Base-by-base conservation (phyloP, 1,140 invertebrate genomes). In the Euura lappo region DNA sequence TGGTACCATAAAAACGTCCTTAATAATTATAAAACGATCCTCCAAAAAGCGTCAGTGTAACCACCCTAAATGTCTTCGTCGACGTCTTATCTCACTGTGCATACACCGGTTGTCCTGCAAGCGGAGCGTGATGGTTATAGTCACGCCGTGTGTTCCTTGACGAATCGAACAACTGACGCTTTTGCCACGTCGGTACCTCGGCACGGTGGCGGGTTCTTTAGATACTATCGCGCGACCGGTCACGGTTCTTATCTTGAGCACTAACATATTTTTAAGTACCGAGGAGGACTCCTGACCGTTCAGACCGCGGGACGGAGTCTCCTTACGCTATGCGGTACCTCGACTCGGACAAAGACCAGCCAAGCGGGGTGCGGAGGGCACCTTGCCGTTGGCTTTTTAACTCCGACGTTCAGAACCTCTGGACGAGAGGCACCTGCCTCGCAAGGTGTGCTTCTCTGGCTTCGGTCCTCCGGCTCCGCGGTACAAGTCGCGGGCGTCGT, bases 251-350 rank as follows among this genome's bases (percentile, higher is more conserved):
- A 86, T 84, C 73, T 71, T 78, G 79, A 78, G 79, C 81, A 82
- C 82, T 83, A 86, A 86, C 84, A 86, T 83, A 86, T 85, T 86
- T 87, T 86, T 86, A 87, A 87, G 81, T 83, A 85, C 79, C 83
- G 80, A 79, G 78, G 78, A 76, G 72, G 76, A 79, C 82, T 78
- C 76, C 72, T 73, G 43, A 11, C 45, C 46, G 64, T 68, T 43
- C 42, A 28, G 28, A 28, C 28, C 28, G 28, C 28, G 28, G 44
- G 44, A n/a, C 6, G 44, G 10, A 11, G 8, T 44, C 3, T 71
- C 68, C 28, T 28, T 28, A 28, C 28, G 28, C 28, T 28, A 28
- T 28, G 28, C 28, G 28, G 28, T 28, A 28, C 28, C 28, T 28
- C 28, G 28, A 28, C 28, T 28, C 28, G 28, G 28, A 28, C 28